Conservation (phyloP, 2,888 invertebrate species). For the Platypus cylindrus region DNA sequence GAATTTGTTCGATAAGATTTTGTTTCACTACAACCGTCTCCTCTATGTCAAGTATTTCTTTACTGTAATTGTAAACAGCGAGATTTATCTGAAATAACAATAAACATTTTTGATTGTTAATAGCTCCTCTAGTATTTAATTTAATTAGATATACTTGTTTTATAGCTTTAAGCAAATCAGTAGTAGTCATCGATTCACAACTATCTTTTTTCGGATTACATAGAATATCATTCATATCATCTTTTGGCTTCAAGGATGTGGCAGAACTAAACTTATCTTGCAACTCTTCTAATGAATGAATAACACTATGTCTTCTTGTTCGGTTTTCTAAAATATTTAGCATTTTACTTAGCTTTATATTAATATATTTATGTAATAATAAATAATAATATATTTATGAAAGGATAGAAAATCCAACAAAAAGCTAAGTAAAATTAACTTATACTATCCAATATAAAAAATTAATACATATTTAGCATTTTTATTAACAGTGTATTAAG, state of each 20-base stretch:
- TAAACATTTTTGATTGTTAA: no score
- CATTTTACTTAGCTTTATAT: conserved; percentile 22
- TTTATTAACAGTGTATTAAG: no score
- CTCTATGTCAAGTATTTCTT: conserved; percentile 57
- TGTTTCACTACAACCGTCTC: conserved; percentile 56
- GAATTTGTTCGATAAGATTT: conserved; percentile 57
- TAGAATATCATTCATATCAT: conserved; percentile 19
- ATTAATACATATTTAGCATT: no score
- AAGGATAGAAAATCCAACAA: no score
- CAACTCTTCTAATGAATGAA: conserved; percentile 32
- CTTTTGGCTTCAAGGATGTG: conserved; percentile 20
- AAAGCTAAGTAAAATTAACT: no score
- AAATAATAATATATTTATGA: no score
- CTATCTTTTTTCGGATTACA: no score
- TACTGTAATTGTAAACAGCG: conserved; percentile 22
- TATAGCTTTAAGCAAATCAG: neutral
- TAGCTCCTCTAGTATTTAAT: no score
- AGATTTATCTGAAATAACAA: conserved; percentile 18
- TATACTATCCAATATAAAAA: no score
- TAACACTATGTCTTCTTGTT: conserved; percentile 32
- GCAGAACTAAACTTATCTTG: conserved; percentile 17
- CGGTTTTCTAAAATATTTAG: conserved; percentile 20
- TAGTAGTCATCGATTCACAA: neutral
- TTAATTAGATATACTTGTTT: no score
- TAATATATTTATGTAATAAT: conserved; percentile 27